Evolutionary conservation across 2,888 invertebrate species (phyloP), one percentile per base, ranked within the genome.

Genomic region (Euspilapteryx auroguttella): DNA sequence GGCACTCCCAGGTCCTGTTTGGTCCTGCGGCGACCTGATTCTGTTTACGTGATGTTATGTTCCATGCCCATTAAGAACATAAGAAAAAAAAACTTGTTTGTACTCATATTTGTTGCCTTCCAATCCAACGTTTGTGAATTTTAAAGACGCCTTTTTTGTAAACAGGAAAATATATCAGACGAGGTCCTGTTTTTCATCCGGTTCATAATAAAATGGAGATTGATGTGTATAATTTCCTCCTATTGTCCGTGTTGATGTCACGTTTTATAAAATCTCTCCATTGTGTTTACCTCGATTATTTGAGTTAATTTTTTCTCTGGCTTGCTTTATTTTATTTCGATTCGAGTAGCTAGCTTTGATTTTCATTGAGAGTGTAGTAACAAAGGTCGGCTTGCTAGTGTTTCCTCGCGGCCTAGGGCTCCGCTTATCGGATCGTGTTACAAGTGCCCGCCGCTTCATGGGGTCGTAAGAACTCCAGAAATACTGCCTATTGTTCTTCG

Each of bases 401-500:
- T n/a, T n/a, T n/a, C n/a, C n/a, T n/a, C n/a, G n/a, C n/a, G n/a
- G n/a, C n/a, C n/a, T n/a, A n/a, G n/a, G 44, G 35, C 43, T 47
- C 44, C 47, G 45, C 55, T 65, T 66, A 65, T 65, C 64, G 56
- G 36, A 45, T 45, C 46, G 40, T 21, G 21, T 24, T 47, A 47
- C 27, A 24, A 27, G n/a, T n/a, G n/a, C 46, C 42, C 44, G 44
- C 45, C 35, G 39, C 49, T 44, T 49, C 48, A 56, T 56, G 47
- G 54, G 54, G 49, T 56, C 59, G 52, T 42, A 44, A 35, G 38
- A 44, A 47, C 45, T 48, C 52, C 40, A 39, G 34, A 39, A 32
- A 44, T 44, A 44, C 47, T 50, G 48, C 48, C 54, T 40, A 58
- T 68, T 64, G 65, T 64, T 59, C 54, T 55, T 48, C 46, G 40